Conservation (phyloP, 2,888 invertebrate species). For the Heliconius cydno region DNA sequence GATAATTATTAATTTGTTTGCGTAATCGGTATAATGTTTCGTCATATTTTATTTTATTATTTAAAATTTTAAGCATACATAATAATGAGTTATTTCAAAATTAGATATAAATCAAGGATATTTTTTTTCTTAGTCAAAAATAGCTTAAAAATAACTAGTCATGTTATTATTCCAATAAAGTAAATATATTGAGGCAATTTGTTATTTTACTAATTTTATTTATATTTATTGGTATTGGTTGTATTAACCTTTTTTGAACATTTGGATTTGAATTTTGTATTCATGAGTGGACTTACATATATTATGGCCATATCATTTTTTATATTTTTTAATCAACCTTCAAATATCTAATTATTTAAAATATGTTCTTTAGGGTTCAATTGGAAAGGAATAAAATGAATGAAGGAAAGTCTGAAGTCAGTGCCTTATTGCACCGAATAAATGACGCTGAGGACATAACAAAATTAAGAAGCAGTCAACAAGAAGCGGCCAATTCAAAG, state of each 20-base stretch:
- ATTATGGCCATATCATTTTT: background rate
- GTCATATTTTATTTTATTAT: background rate
- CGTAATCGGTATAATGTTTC: background rate
- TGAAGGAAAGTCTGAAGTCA: constrained; percentile 46
- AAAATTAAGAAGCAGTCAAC: constrained; percentile 56
- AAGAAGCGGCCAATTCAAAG: background rate
- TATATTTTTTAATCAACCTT: background rate
- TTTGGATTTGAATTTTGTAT: background rate
- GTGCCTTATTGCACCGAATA: constrained; percentile 51
- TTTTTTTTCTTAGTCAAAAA: background rate
- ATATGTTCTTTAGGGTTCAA: constrained; percentile 51
- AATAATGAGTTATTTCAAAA: constrained; percentile 18
- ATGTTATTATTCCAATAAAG: no score
- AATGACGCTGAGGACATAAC: constrained; percentile 59
- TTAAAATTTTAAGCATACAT: background rate
- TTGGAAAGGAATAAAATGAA: constrained; percentile 47
- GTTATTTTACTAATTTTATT: background rate
- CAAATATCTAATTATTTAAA: background rate
- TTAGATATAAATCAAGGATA: background rate
- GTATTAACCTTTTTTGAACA: background rate
- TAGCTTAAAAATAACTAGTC: no score
- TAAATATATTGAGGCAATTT: no score
- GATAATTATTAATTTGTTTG: background rate
- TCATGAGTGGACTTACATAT: background rate
- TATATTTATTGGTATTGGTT: background rate